These are phyloP conservation scores for Mycteria americana DNA, from an alignment of 2,797 vertebrate species.

Conservation along the genomic window DNA sequence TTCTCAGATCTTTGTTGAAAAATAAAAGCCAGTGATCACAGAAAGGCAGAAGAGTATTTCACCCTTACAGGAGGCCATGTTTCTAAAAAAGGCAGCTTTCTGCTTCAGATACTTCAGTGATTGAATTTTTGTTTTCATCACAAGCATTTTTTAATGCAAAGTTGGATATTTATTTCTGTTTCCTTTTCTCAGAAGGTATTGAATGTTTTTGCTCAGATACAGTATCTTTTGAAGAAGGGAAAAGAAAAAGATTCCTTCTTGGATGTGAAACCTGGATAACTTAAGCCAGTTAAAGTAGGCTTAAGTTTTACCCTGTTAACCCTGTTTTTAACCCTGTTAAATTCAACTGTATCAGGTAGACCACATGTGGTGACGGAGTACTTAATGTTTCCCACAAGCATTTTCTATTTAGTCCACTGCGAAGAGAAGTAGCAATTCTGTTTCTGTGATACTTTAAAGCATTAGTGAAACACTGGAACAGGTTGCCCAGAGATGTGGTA, in stretches of 20 bases:
- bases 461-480: background rate
- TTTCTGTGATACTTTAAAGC: background rate
- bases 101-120: background rate
- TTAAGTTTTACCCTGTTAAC: no score
- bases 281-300: background rate
- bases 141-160: background rate
- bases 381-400: background rate
- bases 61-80: background rate
- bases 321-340: no score
- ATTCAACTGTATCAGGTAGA: background rate
- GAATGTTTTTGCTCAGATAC: background rate
- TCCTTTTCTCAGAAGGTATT: background rate
- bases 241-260: background rate
- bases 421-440: background rate
- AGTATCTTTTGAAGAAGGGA: background rate
- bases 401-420: background rate
- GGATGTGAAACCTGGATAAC: background rate
- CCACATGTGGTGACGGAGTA: background rate
- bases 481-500: background rate
- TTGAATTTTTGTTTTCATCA: background rate
- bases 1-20: background rate
- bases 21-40: background rate
- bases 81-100: background rate
- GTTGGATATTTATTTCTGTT: background rate
- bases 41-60: background rate